Conservation (phyloP, 2,888 invertebrate species). For the Caenorhabditis plicata region DNA sequence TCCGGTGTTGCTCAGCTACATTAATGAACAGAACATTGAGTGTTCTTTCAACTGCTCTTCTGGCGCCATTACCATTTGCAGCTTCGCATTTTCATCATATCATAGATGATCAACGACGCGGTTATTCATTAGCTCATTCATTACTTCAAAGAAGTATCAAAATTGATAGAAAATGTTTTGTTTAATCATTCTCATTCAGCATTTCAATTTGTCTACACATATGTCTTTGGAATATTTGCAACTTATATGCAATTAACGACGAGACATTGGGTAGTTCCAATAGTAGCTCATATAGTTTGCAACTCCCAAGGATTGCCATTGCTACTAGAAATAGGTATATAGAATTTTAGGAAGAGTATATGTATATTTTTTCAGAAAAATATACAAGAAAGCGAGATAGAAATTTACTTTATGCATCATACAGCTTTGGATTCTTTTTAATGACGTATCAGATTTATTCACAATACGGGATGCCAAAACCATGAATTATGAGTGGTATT, state of each 20-base stretch:
- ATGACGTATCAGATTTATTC: constrained; percentile 12
- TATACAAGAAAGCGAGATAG: constrained; percentile 24
- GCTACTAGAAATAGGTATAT: constrained; percentile 45
- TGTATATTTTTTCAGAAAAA: constrained; percentile 13
- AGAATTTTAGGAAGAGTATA: neutral
- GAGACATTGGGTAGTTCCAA: constrained; percentile 55
- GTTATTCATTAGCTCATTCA: constrained; percentile 32
- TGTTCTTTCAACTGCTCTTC: constrained; percentile 10
- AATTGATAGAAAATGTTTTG: neutral
- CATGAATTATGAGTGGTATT: too few relatives aligned
- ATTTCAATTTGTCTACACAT: constrained; percentile 64
- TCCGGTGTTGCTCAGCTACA: constrained; percentile 58
- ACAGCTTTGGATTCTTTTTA: constrained; percentile 5
- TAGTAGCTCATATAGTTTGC: constrained; percentile 59
- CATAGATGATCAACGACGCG: constrained; percentile 50
- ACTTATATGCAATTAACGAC: constrained; percentile 54
- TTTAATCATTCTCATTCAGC: constrained; percentile 30
- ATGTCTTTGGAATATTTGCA: constrained; percentile 63
- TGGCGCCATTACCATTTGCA: constrained; percentile 57
- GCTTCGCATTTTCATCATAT: constrained; percentile 61
- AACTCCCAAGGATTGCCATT: constrained; percentile 59
- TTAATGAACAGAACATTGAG: constrained; percentile 41
- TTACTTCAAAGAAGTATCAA: constrained; percentile 42
- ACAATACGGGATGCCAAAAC: constrained; percentile 16
- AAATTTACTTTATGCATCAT: constrained; percentile 11